Base-by-base conservation (phyloP, 2,113 vertebrate genomes). In the Sinocyclocheilus rhinocerous region DNA sequence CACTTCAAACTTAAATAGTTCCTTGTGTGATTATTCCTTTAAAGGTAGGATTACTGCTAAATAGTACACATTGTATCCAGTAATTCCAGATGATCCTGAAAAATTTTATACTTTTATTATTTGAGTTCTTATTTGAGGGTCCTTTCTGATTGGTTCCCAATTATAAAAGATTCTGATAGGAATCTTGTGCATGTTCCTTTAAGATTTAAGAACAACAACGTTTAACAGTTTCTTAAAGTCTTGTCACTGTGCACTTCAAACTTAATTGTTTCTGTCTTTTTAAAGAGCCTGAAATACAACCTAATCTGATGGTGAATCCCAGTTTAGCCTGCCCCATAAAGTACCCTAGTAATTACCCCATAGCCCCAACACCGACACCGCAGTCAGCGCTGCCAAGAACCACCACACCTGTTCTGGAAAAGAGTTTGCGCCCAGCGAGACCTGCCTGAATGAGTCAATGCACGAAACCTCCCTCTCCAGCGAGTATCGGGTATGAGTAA, bases 251-350 rank as follows among this genome's bases (percentile, higher is more conserved):
- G 36, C 45, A 4, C 7, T 45, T 45, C 9, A 22, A 22, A 22
- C 70, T 15, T 76, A 39, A 9, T 73, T 1, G 16, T 20, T 69
- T 42, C 12, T 87, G 61, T 70, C 42, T 79, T 36, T 29, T 83
- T 86, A 79, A 75, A 97, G 97, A 93, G 88, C 89, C 92, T 1
- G 90, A 90, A 5, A 61, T 93, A 26, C 92, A 94, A 78, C 95
- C 96, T 4, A 95, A 92, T 79, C 90, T 96, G 91, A 92, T 96
- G 91, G 96, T 97, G 11, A 95, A 96, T 86, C 96, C 97, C 1
- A 95, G 89, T 72, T 90, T 96, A 3, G 95, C 90, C 83, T 97
- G 95, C 73, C 93, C 96, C 0, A 89, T 95, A 6, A 91, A 92
- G 78, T 92, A 93, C 16, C 83, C 87, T 20, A 76, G 84, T 24